Percentiles rank a stretch among this genome's conserved stretches.
Evolutionary conservation across 2,888 invertebrate species (phyloP).

Genomic region (Scotopteryx bipunctaria): DNA sequence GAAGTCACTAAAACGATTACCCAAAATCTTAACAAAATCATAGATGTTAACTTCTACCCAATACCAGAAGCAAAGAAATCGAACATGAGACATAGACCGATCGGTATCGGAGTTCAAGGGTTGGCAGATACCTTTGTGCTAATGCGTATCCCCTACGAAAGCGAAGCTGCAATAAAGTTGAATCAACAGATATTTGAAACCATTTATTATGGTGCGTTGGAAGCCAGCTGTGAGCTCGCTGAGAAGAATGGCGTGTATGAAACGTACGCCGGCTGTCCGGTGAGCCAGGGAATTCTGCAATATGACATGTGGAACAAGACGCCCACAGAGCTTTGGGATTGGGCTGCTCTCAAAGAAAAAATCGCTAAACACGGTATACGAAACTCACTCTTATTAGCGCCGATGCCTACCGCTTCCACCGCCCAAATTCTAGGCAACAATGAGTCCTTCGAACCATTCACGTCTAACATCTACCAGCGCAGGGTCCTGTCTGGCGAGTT

Average conservation of each 20-base stretch:
- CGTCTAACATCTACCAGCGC: constrained; percentile 97
- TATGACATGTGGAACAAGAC: constrained; percentile 98
- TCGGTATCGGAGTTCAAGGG: constrained; percentile 98
- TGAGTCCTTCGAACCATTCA: constrained; percentile 99
- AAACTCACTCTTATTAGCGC: constrained; percentile 96
- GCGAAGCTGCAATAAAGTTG: constrained; percentile 90
- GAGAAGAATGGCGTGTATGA: constrained; percentile 93
- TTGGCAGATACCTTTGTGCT: constrained; percentile 98
- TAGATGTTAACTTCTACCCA: constrained; percentile 98
- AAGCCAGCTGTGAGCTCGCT: constrained; percentile 97
- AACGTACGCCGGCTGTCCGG: constrained; percentile 95
- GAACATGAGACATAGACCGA: constrained; percentile 93
- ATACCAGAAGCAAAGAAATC: constrained; percentile 93
- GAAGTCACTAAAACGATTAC: constrained; percentile 94
- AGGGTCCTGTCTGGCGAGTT: constrained; percentile 98
- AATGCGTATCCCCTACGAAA: constrained; percentile 96
- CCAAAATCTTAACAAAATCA: constrained; percentile 97
- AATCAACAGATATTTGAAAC: constrained; percentile 99
- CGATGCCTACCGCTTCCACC: constrained; percentile 99
- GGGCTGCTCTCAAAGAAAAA: constrained; percentile 91
- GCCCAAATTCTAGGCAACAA: constrained; percentile 99
- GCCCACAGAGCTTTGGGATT: constrained; percentile 95
- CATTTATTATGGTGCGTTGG: constrained; percentile 97
- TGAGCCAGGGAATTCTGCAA: constrained; percentile 97
- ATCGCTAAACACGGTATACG: constrained; percentile 95